These are phyloP conservation scores for Recurvirostra avosetta DNA, from an alignment of 2,113 vertebrate species.

Conservation along the genomic window DNA sequence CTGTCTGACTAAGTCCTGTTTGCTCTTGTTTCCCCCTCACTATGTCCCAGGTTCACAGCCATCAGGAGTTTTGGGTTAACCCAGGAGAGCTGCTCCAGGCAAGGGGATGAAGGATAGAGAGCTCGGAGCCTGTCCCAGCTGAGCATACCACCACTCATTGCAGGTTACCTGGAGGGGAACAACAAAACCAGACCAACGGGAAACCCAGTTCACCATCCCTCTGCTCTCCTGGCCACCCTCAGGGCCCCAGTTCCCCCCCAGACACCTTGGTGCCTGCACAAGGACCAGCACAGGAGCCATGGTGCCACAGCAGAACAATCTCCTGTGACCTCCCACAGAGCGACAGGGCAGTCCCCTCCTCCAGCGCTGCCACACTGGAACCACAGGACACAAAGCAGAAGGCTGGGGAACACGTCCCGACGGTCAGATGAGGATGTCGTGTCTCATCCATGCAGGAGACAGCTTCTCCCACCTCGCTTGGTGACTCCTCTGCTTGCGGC, in stretches of 20 bases:
- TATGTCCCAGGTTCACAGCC: too few species aligned
- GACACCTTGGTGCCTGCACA: background rate
- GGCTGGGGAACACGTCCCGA: fast-evolving
- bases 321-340: background rate
- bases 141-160: background rate
- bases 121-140: background rate
- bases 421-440: background rate
- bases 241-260: background rate
- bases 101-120: background rate
- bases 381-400: too few species aligned
- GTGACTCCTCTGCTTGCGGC: background rate
- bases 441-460: background rate
- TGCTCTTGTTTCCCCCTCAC: background rate
- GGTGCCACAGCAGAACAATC: background rate
- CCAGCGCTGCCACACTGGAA: fast-evolving
- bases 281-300: background rate
- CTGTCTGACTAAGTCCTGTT: background rate
- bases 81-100: background rate
- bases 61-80: background rate
- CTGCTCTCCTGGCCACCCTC: background rate
- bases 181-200: background rate
- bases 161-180: background rate
- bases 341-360: background rate
- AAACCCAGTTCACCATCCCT: background rate
- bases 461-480: background rate